A percentile compares a stretch with the other conserved stretches of the same genome.
Conservation (phyloP, 2,888 invertebrate genomes). For the Latrodectus elegans region DNA sequence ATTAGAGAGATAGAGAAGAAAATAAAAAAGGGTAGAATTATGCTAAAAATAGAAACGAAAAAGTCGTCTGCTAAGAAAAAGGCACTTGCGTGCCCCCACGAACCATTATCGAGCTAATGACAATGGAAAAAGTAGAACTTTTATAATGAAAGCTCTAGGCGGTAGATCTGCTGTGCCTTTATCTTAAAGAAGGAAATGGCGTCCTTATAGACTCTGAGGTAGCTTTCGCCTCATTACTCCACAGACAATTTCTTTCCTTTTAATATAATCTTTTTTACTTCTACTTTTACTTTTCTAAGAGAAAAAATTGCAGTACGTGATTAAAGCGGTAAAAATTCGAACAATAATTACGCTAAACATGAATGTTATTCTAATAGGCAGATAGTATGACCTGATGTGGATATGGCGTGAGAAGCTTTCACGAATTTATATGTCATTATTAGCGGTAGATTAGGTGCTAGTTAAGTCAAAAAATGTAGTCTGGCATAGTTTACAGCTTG, state of each 20-base stretch:
- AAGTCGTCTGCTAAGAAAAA: constrained; percentile 20
- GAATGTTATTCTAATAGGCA: constrained; percentile 40
- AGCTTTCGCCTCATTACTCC: constrained; percentile 49
- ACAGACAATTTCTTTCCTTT: neutral
- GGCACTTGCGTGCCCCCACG: constrained; percentile 37
- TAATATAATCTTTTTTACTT: constrained; percentile 6
- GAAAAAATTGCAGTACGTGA: constrained; percentile 18
- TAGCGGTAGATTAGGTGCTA: too few species aligned
- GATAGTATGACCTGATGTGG: constrained; percentile 20
- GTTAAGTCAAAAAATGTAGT: too few species aligned
- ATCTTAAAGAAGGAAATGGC: constrained; percentile 40
- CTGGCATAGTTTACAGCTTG: too few species aligned
- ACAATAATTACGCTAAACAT: constrained; percentile 45
- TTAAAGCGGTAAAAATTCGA: constrained; percentile 44
- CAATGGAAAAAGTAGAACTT: constrained; percentile 50
- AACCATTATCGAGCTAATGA: constrained; percentile 57
- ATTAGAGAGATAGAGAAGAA: neutral
- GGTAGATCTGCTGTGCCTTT: constrained; percentile 29
- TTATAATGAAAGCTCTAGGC: constrained; percentile 54
- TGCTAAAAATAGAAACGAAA: constrained; percentile 36
- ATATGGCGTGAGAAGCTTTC: constrained; percentile 3
- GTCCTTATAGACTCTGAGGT: constrained; percentile 41
- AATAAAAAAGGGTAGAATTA: constrained; percentile 1
- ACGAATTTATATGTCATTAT: neutral
- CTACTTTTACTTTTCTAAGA: neutral